Conservation (phyloP, 1,140 invertebrate species). For the Pseudomyrmex concolor region DNA sequence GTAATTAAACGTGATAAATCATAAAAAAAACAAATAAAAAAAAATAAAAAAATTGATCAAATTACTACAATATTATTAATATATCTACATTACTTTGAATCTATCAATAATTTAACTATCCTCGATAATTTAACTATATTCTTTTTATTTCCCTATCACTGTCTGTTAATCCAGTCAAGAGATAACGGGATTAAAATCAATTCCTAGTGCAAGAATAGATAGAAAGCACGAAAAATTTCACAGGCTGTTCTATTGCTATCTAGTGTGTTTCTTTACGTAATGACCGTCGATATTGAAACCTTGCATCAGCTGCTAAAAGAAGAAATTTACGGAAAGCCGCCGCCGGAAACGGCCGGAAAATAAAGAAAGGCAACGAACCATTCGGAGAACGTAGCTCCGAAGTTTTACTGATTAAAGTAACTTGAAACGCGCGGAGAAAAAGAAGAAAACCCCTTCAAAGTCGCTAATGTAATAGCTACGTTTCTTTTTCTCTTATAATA, state of each 20-base stretch:
- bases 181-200: not conserved
- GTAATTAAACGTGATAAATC: too few species aligned
- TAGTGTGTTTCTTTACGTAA: conserved; percentile 42
- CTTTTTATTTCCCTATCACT: too few species aligned
- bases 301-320: conserved; percentile 26
- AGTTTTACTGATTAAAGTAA: conserved; percentile 49
- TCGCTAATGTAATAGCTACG: conserved; percentile 18
- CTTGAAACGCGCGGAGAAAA: not conserved
- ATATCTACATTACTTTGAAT: conserved; percentile 2
- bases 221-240: conserved; percentile 26
- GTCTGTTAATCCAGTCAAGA: not conserved
- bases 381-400: conserved; percentile 1
- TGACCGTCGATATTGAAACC: conserved; percentile 15
- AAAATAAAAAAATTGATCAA: too few species aligned
- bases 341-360: conserved; percentile 46
- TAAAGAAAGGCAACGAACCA: conserved; percentile 55
- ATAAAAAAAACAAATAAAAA: too few species aligned
- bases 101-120: conserved; percentile 3
- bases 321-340: conserved; percentile 52
- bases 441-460: not conserved
- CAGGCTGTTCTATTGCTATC: not conserved
- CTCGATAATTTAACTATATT: not conserved
- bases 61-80: conserved; percentile 2
- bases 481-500: conserved; percentile 19
- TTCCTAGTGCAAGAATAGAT: not conserved